Percentiles rank a stretch among this genome's conserved stretches.
These are phyloP conservation scores for Antigone vipio DNA, from an alignment of 2,113 vertebrate genomes.

Conservation along the genomic window DNA sequence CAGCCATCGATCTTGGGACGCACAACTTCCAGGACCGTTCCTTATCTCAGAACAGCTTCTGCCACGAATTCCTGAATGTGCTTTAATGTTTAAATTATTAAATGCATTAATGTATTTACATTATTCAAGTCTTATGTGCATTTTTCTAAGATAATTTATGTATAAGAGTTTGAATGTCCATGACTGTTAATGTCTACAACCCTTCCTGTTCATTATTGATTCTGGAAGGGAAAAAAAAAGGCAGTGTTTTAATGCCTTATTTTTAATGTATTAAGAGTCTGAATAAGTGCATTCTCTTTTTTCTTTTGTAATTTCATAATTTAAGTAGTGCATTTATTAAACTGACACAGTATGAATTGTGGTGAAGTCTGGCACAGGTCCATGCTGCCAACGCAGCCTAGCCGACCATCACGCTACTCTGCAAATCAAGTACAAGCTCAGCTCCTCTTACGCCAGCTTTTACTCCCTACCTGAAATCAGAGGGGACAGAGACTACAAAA, in stretches of 20 bases:
- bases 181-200: conserved; percentile 92
- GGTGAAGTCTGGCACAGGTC: conserved; percentile 80
- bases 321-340: conserved; percentile 99
- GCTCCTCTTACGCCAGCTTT: conserved; percentile 16
- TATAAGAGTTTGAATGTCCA: conserved; percentile 96
- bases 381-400: conserved; percentile 73
- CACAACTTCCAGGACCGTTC: conserved; percentile 72
- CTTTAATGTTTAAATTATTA: conserved; percentile 99
- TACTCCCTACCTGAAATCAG: background rate
- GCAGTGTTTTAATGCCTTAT: conserved; percentile 94
- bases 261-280: conserved; percentile 98
- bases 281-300: conserved; percentile 99
- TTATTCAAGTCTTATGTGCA: conserved; percentile 99
- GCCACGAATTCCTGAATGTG: conserved; percentile 80
- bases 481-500: background rate
- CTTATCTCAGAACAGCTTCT: conserved; percentile 80
- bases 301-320: conserved; percentile 99
- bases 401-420: conserved; percentile 59
- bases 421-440: conserved; percentile 52
- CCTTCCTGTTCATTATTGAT: conserved; percentile 99
- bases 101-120: conserved; percentile 99
- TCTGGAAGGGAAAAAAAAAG: conserved; percentile 90
- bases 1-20: conserved; percentile 78
- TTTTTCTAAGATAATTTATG: conserved; percentile 99
- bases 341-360: conserved; percentile 88